phyloP scores from a whole-genome alignment of 2,888 invertebrate species.

The Leptinotarsa juncta region DNA sequence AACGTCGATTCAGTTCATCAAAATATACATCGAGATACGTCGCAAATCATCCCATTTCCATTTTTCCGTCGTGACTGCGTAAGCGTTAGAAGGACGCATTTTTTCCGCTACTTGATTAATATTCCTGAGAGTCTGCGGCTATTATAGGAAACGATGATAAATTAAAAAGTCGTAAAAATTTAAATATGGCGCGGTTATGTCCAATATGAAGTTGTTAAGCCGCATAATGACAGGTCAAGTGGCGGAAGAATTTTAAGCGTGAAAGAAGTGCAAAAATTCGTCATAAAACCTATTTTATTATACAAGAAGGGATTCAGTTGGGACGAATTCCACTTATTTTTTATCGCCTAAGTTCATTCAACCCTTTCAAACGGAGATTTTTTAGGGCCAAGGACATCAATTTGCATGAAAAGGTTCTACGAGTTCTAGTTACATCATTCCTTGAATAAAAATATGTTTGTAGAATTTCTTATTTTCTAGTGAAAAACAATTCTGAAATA shows the following conservation, averaged over 20 bases:
- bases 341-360: constrained; percentile 21
- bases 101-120: constrained; percentile 44
- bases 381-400: neutral
- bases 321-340: constrained; percentile 33
- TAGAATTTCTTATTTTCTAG: too few relatives aligned
- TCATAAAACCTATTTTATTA: constrained; percentile 34
- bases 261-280: constrained; percentile 38
- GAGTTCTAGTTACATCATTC: too few relatives aligned
- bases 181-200: constrained; percentile 46
- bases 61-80: neutral
- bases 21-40: neutral
- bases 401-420: neutral
- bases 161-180: constrained; percentile 59
- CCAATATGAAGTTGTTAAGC: constrained; percentile 51
- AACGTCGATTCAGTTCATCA: neutral
- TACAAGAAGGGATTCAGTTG: constrained; percentile 32
- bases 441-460: too few relatives aligned
- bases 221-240: constrained; percentile 43
- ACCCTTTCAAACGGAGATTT: neutral
- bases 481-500: too few relatives aligned
- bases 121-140: constrained; percentile 50
- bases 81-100: constrained; percentile 8
- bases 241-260: constrained; percentile 46
- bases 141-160: constrained; percentile 58
- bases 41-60: neutral